These are phyloP conservation scores for Lasioglossum lativentre DNA, from an alignment of 2,888 invertebrate species.

Conservation along the genomic window DNA sequence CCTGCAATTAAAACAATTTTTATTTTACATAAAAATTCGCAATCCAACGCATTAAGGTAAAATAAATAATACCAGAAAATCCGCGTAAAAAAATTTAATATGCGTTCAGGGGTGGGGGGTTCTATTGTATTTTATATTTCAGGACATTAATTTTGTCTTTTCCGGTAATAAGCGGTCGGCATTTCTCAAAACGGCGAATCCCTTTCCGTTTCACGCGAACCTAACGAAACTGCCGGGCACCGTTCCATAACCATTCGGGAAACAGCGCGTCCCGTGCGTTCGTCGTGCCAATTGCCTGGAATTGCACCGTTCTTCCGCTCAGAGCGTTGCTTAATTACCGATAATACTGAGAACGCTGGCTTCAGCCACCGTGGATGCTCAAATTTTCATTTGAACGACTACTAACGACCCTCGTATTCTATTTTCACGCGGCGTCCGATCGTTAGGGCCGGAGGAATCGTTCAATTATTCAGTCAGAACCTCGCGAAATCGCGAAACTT, in stretches of 20 bases:
- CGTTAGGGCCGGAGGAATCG: constrained; percentile 6
- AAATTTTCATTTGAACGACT: constrained; percentile 58
- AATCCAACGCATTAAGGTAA: neutral
- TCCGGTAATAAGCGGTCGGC: neutral
- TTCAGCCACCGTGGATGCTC: constrained; percentile 31
- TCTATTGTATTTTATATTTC: neutral
- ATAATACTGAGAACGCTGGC: constrained; percentile 37
- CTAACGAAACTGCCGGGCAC: constrained; percentile 17
- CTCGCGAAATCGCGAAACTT: constrained; percentile 6
- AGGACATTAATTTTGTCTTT: neutral
- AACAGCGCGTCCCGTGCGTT: constrained; percentile 55
- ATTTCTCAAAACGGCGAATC: neutral
- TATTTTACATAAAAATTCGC: neutral
- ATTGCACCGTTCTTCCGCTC: constrained; percentile 66
- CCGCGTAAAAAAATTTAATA: neutral
- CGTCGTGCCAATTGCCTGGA: constrained; percentile 71
- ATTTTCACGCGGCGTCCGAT: neutral
- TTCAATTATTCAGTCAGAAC: constrained; percentile 48
- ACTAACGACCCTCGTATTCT: constrained; percentile 43
- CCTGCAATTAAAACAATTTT: neutral
- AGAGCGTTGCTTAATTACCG: constrained; percentile 75
- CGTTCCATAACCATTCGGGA: constrained; percentile 64
- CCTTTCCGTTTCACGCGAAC: neutral
- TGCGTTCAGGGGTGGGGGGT: neutral
- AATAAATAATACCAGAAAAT: neutral